These are phyloP conservation scores for Numenius arquata DNA, from an alignment of 2,113 vertebrate genomes.

Conservation along the genomic window DNA sequence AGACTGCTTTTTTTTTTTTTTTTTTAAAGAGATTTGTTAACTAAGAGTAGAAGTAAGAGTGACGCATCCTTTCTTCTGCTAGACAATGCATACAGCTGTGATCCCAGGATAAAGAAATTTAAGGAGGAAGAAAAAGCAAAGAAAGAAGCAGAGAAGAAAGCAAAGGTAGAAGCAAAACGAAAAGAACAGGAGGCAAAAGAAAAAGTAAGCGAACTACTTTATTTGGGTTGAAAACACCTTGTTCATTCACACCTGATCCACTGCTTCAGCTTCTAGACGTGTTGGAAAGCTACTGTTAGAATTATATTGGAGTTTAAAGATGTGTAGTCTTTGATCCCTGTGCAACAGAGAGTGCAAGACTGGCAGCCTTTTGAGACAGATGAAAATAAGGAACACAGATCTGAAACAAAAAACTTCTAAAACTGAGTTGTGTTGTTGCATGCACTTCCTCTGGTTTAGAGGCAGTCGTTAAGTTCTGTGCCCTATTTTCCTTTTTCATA, in stretches of 20 bases:
- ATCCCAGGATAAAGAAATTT: conserved; percentile 98
- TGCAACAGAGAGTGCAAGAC: background rate
- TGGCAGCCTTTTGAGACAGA: background rate
- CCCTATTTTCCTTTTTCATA: background rate
- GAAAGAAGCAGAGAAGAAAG: conserved; percentile 98
- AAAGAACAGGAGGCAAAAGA: conserved; percentile 95
- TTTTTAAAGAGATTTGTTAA: background rate
- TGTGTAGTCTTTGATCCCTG: background rate
- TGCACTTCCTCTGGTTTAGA: background rate
- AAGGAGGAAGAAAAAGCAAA: conserved; percentile 97
- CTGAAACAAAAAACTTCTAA: background rate
- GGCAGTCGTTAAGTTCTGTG: background rate
- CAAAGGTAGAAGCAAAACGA: conserved; percentile 93
- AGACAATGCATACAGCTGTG: conserved; percentile 95
- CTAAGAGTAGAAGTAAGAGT: background rate
- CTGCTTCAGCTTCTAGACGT: background rate
- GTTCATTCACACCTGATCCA: background rate
- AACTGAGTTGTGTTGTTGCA: background rate
- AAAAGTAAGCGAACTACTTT: conserved; percentile 76
- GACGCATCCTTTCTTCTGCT: conserved; percentile 31
- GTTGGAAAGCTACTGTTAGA: background rate
- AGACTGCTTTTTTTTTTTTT: background rate
- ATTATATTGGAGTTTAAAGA: background rate
- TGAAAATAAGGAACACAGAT: background rate
- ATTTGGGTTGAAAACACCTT: background rate